phyloP scores from a whole-genome alignment of 2,797 vertebrate genomes.

The Galaxias olidus region DNA sequence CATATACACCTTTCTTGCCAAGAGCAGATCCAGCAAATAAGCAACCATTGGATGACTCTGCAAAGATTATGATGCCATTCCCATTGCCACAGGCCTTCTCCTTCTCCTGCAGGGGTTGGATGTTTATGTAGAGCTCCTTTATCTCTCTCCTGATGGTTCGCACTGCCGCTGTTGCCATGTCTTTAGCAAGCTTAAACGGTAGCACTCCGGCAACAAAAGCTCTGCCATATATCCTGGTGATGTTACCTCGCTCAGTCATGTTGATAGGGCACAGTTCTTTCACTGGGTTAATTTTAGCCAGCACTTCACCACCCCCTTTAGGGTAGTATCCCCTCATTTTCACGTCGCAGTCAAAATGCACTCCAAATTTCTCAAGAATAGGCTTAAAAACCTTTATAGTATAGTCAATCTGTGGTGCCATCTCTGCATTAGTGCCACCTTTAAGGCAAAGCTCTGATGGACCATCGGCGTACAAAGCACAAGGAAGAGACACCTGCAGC shows the following conservation, averaged over 20 bases:
- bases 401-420: constrained; percentile 98
- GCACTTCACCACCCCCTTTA: constrained; percentile 91
- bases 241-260: constrained; percentile 87
- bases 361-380: constrained; percentile 87
- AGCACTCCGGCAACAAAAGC: constrained; percentile 92
- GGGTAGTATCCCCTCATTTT: constrained; percentile 95
- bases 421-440: constrained; percentile 96
- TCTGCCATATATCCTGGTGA: constrained; percentile 92
- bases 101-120: constrained; percentile 89
- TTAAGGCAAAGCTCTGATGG: constrained; percentile 86
- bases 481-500: constrained; percentile 91
- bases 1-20: constrained; percentile 93
- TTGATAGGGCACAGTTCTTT: constrained; percentile 85
- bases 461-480: constrained; percentile 83
- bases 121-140: constrained; percentile 90
- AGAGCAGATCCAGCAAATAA: constrained; percentile 93
- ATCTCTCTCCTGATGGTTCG: constrained; percentile 92
- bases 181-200: constrained; percentile 95
- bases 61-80: constrained; percentile 92
- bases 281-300: constrained; percentile 84
- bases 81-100: constrained; percentile 87
- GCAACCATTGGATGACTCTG: constrained; percentile 94
- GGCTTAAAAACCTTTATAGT: constrained; percentile 94
- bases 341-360: constrained; percentile 89
- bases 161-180: constrained; percentile 89